Evolutionary conservation across 1,140 invertebrate species (phyloP), one percentile per base, ranked within the genome.

Genomic region (Reticulitermes speratus): DNA sequence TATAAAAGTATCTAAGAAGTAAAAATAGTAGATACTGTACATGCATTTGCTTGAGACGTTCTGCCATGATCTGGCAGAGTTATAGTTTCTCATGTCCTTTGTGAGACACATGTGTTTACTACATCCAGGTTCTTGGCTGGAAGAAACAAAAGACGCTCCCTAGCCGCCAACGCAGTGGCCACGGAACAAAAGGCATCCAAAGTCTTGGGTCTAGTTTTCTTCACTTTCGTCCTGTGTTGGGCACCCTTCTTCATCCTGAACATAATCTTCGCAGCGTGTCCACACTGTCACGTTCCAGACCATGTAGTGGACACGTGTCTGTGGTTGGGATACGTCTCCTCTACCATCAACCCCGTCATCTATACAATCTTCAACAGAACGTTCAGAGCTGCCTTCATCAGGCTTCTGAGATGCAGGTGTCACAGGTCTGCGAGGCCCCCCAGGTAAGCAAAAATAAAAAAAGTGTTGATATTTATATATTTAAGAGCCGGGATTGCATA

Each of bases 181-280:
- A 96, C 95, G 16, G 96, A 97, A 89, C 96, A 97, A 89, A 97
- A 97, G 89, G 96, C 96, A 0, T 95, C 95, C 86, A 97, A 97
- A 90, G 91, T 97, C 0, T 92, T 98, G 2, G 97, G 97, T 2
- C 91, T 98, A 6, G 96, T 98, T 0, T 98, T 98, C 91, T 96
- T 97, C 91, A 96, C 96, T 0, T 98, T 98, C 90, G 97, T 98
- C 23, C 91, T 97, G 9, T 97, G 97, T 89, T 98, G 97, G 97
- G 94, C 96, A 3, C 97, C 97, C 1, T 98, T 98, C 91, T 98
- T 98, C 91, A 92, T 96, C 44, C 91, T 97, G 75, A 98, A 98
- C 91, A 95, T 97, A 25, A 90, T 97, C 19, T 96, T 96, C 87
- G 96, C 95, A 12, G 93, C 95, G 2, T 96, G 96, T 89, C 95